Evolutionary conservation across 2,113 vertebrate species (phyloP), one percentile per base, ranked within the genome.

Genomic region (Rana temporaria): DNA sequence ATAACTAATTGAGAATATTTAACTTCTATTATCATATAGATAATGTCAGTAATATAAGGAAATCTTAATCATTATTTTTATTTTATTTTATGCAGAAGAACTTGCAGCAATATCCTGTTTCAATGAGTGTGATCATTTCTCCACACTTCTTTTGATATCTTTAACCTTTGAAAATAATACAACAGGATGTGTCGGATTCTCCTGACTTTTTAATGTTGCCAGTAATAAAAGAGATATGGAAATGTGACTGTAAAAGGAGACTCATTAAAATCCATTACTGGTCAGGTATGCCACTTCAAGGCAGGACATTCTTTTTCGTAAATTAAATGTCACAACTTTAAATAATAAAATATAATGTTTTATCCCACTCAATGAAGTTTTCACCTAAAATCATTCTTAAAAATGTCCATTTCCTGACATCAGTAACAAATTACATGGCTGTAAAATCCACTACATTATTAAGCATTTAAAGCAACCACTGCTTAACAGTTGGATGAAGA

Each of bases 301-400:
- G 63, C 81, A 83, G 81, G 59, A 38, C 53, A 68, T 83, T 66
- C 70, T 38, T 76, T 76, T 68, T 57, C 4, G 72, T 68, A 83
- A 83, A 76, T 76, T 59, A 83, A 83, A 83, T 83, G 81, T 83
- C 81, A 83, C 81, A 76, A 67, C 72, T 76, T 83, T 76, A 76
- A 76, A 83, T 83, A 83, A 75, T 83, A 76, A 83, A 83, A 83
- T 68, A 30, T 69, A 60, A 83, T 83, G 71, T 83, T 83, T 83
- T 83, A 83, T 83, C 53, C 76, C 53, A 60, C 55, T 75, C 72
- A 66, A 76, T 83, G 68, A 74, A 83, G 71, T 74, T 83, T 76
- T 56, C 26, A 60, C 52, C 72, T 83, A 60, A 67, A 83, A 67
- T 82, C 53, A 76, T 76, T 83, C 53, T 66, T 67, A 76, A 75